Evolutionary conservation across 2,888 invertebrate genomes (phyloP), one percentile per base, ranked within the genome.

Genomic region (Drosophila parthenogenetica): DNA sequence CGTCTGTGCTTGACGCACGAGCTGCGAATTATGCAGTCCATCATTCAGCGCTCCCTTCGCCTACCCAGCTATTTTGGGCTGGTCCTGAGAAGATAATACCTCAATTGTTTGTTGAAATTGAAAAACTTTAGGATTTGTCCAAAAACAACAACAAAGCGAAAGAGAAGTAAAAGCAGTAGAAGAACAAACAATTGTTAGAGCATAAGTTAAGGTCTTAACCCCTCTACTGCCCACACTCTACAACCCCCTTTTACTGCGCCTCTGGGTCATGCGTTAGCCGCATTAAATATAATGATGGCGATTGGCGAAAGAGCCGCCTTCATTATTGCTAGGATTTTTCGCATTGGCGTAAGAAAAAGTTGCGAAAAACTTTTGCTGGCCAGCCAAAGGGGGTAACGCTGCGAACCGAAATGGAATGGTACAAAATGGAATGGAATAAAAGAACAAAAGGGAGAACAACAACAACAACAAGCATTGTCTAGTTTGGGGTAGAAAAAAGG

Each of bases 91-190:
- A 75, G 88, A 85, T 85, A 88, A 85, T 89, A 82, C 87, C 89
- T 89, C 89, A 86, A 89, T 89, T 86, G 89, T 86, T 89, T 88
- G 89, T 79, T 77, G 85, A 88, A 88, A 86, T 89, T 86, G 85
- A 86, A 89, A 86, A 86, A 86, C 86, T 86, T 86, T 73, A 60
- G 69, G 80, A 79, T 77, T 85, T 84, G 37, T 25, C 22, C 57
- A 13, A 53, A 45, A 45, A 45, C 32, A 43, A 22, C 14, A 45
- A n/a, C 19, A 51, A 25, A n/a, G 22, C 39, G 32, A 57, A 45
- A n/a, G 60, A 32, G 32, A 25, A 51, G 8, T 42, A 14, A 2
- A 17, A 19, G 32, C 51, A 32, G 29, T 50, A 59, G 61, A 65
- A 68, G 55, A 37, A 14, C 45, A 57, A 57, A 55, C 54, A 77